Evolutionary conservation across 2,888 invertebrate genomes (phyloP).

Genomic region (Rotaria macrura): DNA sequence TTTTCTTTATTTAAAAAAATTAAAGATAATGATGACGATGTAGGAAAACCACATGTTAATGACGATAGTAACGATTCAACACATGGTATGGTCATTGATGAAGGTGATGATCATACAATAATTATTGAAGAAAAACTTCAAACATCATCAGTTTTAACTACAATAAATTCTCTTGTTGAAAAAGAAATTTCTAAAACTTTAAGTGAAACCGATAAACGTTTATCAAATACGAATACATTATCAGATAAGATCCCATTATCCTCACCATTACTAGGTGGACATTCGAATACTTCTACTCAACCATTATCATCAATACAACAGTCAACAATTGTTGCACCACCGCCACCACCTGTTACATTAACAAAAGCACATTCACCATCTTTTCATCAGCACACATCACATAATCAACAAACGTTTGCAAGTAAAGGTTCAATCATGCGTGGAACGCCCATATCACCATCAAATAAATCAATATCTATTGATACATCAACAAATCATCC

Average conservation of each 20-base stretch:
- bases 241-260: background rate
- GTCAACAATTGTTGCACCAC: too few species aligned
- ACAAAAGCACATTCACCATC: background rate
- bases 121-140: background rate
- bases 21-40: background rate
- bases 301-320: background rate
- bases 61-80: constrained; percentile 6
- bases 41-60: background rate
- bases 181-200: constrained; percentile 1
- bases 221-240: background rate
- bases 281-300: background rate
- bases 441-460: background rate
- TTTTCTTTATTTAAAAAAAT: background rate
- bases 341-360: constrained; percentile 15
- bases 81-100: background rate
- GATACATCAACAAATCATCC: background rate
- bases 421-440: constrained; percentile 5
- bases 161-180: constrained; percentile 8
- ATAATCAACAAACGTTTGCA: background rate
- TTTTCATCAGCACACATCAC: background rate
- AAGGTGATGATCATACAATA: background rate
- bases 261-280: background rate
- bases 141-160: background rate
- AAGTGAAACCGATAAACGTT: background rate
- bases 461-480: background rate